Evolutionary conservation across 92 coral and sea anemone genomes (phyloP).

Genomic region (Palythoa grandiflora): DNA sequence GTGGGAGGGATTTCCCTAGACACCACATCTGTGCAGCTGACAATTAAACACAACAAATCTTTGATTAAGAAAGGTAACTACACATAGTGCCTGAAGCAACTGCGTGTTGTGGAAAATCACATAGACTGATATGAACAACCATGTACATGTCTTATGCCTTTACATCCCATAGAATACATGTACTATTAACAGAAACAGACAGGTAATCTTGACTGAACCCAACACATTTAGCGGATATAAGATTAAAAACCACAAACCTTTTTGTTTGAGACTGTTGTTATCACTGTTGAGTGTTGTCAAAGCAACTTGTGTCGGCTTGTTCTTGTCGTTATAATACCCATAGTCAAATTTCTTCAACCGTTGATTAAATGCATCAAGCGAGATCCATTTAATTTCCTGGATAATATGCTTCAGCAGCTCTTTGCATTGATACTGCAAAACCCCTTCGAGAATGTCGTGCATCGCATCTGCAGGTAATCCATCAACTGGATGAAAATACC

Average conservation of each 20-base stretch:
- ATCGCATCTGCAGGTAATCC: no score
- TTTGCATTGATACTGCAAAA: constrained; percentile 59
- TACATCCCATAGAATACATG: no score
- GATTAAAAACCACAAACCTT: neutral
- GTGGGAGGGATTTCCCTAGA: constrained; percentile 59
- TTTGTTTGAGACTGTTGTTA: constrained; percentile 1
- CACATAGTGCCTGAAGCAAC: neutral
- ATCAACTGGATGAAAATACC: no score
- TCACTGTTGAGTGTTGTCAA: neutral
- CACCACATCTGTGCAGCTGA: constrained; percentile 78
- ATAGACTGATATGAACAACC: no score
- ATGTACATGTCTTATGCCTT: no score
- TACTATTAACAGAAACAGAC: neutral
- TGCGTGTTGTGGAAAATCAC: no score
- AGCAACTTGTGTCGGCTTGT: constrained; percentile 30
- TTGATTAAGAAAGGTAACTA: neutral
- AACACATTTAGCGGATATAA: neutral
- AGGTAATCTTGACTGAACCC: neutral
- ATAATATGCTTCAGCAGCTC: constrained; percentile 62
- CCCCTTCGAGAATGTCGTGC: constrained; percentile 77
- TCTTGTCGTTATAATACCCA: constrained; percentile 73
- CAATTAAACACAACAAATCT: constrained; percentile 3
- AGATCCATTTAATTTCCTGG: constrained; percentile 52
- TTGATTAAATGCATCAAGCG: constrained; percentile 60
- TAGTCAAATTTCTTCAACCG: constrained; percentile 65